Percentiles rank a stretch among this genome's conserved stretches.
Evolutionary conservation across 2,888 invertebrate species (phyloP).

Genomic region (Campoplex capitator): DNA sequence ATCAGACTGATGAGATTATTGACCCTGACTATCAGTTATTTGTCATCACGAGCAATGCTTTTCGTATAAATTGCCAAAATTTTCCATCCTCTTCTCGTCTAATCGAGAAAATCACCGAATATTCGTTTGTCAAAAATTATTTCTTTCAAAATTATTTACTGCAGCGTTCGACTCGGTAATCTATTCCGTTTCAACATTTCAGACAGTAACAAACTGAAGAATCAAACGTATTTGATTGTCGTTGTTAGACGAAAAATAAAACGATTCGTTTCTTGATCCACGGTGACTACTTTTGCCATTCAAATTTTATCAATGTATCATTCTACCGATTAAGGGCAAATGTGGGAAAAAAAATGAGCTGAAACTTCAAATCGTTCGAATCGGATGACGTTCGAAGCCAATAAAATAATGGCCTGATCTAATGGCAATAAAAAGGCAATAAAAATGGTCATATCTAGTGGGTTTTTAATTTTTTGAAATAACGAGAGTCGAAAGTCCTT

Average conservation of each 20-base stretch:
- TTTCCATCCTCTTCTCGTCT: conserved; percentile 6
- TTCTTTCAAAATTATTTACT: neutral
- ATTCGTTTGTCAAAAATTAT: neutral
- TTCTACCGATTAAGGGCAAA: neutral
- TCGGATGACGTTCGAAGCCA: too few relatives aligned
- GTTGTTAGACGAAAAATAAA: neutral
- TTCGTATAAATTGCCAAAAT: neutral
- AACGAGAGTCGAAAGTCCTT: too few relatives aligned
- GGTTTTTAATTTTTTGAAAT: too few relatives aligned
- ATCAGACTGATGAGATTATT: neutral
- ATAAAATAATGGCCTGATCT: too few relatives aligned
- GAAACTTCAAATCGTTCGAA: neutral
- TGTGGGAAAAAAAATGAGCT: neutral
- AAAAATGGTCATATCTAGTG: too few relatives aligned
- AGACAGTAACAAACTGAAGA: too few relatives aligned
- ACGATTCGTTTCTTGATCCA: neutral
- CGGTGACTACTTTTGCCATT: neutral
- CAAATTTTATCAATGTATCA: neutral
- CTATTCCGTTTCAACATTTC: neutral
- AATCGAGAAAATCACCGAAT: neutral
- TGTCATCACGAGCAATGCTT: neutral
- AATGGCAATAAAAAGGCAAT: too few relatives aligned
- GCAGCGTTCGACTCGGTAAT: neutral
- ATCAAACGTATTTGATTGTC: neutral
- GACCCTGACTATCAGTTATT: neutral